Conservation (phyloP, 2,113 vertebrate genomes). For the Hemichromis elongatus region DNA sequence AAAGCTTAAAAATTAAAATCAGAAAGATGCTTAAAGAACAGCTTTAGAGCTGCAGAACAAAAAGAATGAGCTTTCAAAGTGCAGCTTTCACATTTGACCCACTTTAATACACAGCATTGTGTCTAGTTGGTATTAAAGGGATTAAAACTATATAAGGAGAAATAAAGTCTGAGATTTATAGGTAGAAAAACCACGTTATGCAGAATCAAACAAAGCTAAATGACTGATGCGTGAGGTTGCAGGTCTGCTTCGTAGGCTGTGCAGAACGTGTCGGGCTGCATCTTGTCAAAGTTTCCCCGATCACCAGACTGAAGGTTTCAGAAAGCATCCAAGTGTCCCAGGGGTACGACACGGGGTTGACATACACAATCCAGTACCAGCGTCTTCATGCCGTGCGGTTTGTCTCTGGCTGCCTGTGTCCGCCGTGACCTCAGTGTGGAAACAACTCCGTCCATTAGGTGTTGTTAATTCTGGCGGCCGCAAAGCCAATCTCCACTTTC, state of each 20-base stretch:
- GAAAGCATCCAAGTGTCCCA: background rate
- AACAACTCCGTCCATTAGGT: background rate
- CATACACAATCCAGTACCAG: background rate
- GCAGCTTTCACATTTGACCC: background rate
- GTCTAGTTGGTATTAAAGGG: background rate
- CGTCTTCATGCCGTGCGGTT: background rate
- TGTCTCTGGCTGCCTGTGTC: background rate
- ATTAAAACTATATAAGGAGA: background rate
- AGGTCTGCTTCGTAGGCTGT: background rate
- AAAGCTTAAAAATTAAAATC: background rate
- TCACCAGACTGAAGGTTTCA: background rate
- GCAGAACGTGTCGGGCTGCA: background rate
- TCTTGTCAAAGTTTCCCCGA: background rate
- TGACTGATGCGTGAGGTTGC: background rate
- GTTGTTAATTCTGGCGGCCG: constrained; percentile 4
- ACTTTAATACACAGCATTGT: background rate
- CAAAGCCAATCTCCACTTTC: background rate
- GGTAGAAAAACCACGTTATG: background rate
- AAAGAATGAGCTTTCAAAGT: background rate
- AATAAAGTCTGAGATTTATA: background rate
- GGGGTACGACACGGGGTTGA: background rate
- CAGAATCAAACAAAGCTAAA: background rate
- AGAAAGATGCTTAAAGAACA: background rate
- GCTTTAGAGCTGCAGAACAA: background rate
- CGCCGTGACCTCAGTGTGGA: background rate